A percentile compares a stretch with the other conserved stretches of the same genome.
phyloP scores from a whole-genome alignment of 2,888 invertebrate genomes.

The Pegoplata infirma region DNA sequence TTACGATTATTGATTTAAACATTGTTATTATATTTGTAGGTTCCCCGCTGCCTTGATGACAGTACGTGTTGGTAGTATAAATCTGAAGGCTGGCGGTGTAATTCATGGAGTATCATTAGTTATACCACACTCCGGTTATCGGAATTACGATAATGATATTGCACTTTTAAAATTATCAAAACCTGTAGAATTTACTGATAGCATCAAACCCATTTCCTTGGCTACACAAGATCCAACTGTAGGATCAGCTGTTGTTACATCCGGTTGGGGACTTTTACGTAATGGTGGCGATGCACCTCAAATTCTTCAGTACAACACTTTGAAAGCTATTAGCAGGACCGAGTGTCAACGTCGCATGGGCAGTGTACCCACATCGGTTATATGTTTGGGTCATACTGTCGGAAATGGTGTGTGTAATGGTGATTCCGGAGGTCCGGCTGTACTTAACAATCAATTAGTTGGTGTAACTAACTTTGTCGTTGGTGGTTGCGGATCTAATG shows the following conservation, averaged over 20 bases:
- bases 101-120: conserved; percentile 65
- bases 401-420: conserved; percentile 73
- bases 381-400: conserved; percentile 70
- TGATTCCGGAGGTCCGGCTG: conserved; percentile 76
- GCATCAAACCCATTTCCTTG: conserved; percentile 68
- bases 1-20: neutral
- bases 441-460: conserved; percentile 68
- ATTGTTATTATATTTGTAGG: conserved; percentile 59
- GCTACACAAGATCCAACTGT: conserved; percentile 65
- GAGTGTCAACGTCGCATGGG: conserved; percentile 66
- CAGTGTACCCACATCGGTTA: conserved; percentile 64
- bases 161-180: conserved; percentile 70
- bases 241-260: conserved; percentile 66
- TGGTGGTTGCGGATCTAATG: conserved; percentile 68
- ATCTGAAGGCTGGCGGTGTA: conserved; percentile 64
- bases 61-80: conserved; percentile 69
- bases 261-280: conserved; percentile 73
- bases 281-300: conserved; percentile 68
- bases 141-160: conserved; percentile 67
- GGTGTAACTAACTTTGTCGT: conserved; percentile 73
- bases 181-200: conserved; percentile 60
- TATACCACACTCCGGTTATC: conserved; percentile 68
- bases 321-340: conserved; percentile 64
- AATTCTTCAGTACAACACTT: conserved; percentile 68
- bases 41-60: conserved; percentile 61